These are phyloP conservation scores for Echinarachnius parma DNA, from an alignment of 53 echinoderm and acorn worm species.

Conservation along the genomic window DNA sequence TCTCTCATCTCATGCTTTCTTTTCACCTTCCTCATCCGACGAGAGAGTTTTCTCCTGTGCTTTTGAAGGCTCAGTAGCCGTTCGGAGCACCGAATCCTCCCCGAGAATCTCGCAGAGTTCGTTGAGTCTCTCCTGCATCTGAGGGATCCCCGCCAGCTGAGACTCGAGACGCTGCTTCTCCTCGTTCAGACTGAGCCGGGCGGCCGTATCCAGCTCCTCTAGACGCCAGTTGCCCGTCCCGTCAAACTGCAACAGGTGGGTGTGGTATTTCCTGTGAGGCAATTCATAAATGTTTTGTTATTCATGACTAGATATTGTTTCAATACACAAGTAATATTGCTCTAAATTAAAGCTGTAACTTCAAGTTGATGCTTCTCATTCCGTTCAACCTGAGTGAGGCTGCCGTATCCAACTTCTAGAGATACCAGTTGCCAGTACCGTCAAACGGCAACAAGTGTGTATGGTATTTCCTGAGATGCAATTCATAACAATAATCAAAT, in stretches of 20 bases:
- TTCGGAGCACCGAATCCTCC: slow-evolving; percentile 83
- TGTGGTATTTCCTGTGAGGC: slow-evolving; percentile 85
- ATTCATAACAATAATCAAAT: too few species aligned
- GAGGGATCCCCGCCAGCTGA: slow-evolving; percentile 85
- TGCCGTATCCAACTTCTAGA: too few species aligned
- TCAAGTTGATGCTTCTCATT: too few species aligned
- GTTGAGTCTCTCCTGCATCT: slow-evolving; percentile 90
- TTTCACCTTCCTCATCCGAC: neutral
- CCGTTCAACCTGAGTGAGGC: too few species aligned
- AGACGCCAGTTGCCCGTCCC: slow-evolving; percentile 96
- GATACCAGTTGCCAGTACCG: too few species aligned
- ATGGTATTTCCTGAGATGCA: too few species aligned
- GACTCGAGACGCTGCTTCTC: slow-evolving; percentile 93
- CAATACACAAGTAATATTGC: too few species aligned
- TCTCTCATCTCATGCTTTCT: neutral
- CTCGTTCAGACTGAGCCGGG: slow-evolving; percentile 90
- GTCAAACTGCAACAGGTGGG: slow-evolving; percentile 96
- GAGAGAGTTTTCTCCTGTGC: too few species aligned
- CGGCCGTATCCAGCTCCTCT: slow-evolving; percentile 78
- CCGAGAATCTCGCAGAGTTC: slow-evolving; percentile 90
- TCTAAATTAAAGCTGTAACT: too few species aligned
- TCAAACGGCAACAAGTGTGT: too few species aligned
- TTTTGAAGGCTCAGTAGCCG: slow-evolving; percentile 4
- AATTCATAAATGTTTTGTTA: too few species aligned
- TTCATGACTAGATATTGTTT: too few species aligned